Evolutionary conservation across 1,140 invertebrate species (phyloP).

Genomic region (Drosophila chauvacae): DNA sequence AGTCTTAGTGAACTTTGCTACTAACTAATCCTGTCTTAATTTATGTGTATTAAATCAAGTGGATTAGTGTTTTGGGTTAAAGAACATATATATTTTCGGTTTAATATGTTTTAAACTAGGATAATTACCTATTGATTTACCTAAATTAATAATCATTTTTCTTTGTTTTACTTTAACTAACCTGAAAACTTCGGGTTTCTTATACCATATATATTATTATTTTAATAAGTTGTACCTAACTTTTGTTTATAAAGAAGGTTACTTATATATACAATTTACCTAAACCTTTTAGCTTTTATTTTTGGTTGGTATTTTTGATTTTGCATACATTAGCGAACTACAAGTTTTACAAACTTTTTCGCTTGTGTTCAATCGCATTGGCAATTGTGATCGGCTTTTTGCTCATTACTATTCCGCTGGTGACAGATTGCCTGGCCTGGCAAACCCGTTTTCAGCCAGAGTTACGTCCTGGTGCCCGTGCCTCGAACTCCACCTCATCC

Average conservation of each 20-base stretch:
- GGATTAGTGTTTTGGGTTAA: too few species aligned
- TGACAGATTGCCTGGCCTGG: slow-evolving; percentile 63
- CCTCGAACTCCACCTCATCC: neutral
- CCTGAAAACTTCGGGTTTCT: too few species aligned
- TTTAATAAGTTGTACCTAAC: too few species aligned
- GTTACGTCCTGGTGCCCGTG: neutral
- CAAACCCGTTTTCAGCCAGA: slow-evolving; percentile 3
- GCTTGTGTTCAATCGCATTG: slow-evolving; percentile 7
- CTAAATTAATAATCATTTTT: too few species aligned
- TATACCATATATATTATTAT: too few species aligned
- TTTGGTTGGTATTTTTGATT: neutral
- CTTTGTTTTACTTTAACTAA: neutral
- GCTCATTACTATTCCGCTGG: slow-evolving; percentile 44
- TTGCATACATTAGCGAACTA: neutral
- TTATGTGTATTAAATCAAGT: too few species aligned
- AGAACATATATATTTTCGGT: too few species aligned
- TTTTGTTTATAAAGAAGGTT: too few species aligned
- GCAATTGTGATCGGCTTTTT: slow-evolving; percentile 26
- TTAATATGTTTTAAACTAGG: too few species aligned
- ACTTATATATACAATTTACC: neutral
- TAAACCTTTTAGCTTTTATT: neutral
- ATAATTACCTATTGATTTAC: too few species aligned
- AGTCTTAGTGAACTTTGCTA: too few species aligned
- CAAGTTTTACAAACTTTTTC: neutral
- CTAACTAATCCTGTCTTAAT: too few species aligned